Evolutionary conservation across 1,140 invertebrate genomes (phyloP), one percentile per base, ranked within the genome.

Genomic region (Lordiphosa mommai): DNA sequence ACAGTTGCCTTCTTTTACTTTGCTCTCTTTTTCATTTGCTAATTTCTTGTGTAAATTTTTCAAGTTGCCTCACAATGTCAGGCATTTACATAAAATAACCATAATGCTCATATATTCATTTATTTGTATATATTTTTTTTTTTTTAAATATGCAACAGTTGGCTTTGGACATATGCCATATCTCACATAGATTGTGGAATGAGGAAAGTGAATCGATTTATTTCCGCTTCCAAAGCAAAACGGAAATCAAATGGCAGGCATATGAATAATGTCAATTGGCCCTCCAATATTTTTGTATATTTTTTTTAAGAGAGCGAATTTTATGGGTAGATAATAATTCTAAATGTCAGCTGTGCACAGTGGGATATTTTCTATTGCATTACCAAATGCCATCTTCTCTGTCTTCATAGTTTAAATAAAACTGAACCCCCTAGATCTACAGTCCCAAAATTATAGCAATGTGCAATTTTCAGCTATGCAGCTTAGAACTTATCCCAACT

Each of bases 31-130:
- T 57, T 60, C 65, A 69, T 52, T 68, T 80, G 66, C 71, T 80
- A 80, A 84, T 80, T 80, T 84, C 74, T 82, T 82, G 84, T 82
- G 61, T 63, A 80, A 64, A 82, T 74, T 68, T 32, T 82, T 82
- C 34, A 40, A 41, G 41, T 30, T 27, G 63, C 64, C 30, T 34
- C 46, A 66, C 64, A 66, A 80, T 53, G 70, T 44, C 70, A 73
- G 58, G 32, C 56, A 79, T 80, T 82, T 61, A 59, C 70, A 70
- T 82, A 74, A 82, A 73, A 61, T 68, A 77, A 68, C 68, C 72
- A 79, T 61, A 50, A 56, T 66, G 49, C 41, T 52, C 38, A 49
- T 52, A 4, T 10, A 20, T 16, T 9, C 30, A 20, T 13, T 9
- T 17, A 17, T 1, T 10, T 12, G 10, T 10, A 27, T 4, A 23